These are phyloP conservation scores for Norana najaformis DNA, from an alignment of 2,888 invertebrate species.

Conservation along the genomic window DNA sequence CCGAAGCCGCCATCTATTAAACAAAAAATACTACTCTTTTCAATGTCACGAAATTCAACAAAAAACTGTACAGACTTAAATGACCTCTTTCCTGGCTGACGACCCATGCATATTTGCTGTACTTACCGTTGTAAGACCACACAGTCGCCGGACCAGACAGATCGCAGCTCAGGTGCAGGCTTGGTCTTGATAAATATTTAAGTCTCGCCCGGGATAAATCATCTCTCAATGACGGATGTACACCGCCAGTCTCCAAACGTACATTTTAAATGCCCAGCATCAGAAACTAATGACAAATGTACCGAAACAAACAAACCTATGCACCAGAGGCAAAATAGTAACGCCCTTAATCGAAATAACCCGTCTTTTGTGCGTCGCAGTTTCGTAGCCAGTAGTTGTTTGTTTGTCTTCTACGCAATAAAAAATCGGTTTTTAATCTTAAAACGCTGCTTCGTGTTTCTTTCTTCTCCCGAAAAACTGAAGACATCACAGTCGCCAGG, in stretches of 20 bases:
- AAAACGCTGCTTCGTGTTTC: background rate
- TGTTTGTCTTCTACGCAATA: background rate
- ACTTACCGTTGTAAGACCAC: background rate
- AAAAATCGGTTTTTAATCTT: background rate
- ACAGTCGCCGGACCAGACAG: background rate
- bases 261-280: background rate
- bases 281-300: background rate
- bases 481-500: conserved; percentile 9
- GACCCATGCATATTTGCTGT: background rate
- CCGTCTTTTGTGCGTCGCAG: conserved; percentile 13
- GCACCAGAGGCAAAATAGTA: background rate
- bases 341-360: background rate
- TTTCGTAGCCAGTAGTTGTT: background rate
- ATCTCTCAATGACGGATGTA: background rate
- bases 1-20: background rate
- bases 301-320: background rate
- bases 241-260: no score
- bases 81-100: background rate
- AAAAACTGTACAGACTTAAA: background rate
- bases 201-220: background rate
- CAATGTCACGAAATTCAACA: background rate
- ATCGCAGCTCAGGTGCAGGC: background rate
- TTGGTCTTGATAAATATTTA: background rate
- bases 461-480: background rate
- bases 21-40: background rate